phyloP scores from a whole-genome alignment of 2,113 vertebrate species.

The Macquaria australasica region DNA sequence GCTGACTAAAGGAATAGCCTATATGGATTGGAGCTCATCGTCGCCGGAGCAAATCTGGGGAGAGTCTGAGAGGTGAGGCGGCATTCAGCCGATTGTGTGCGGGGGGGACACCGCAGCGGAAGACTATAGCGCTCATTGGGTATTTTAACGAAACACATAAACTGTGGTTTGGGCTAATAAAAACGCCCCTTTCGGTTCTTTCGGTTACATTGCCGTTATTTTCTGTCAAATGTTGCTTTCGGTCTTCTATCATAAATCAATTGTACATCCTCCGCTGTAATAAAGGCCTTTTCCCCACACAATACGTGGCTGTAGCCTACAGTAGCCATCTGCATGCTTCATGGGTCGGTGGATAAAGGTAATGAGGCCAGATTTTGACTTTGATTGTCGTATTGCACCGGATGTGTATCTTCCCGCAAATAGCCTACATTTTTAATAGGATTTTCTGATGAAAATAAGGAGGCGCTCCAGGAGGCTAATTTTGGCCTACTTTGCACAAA shows the following conservation, averaged over 20 bases:
- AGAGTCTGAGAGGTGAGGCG: slow-evolving; percentile 78
- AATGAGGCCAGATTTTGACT: slow-evolving; percentile 32
- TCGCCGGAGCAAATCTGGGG: slow-evolving; percentile 77
- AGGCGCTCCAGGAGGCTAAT: not conserved
- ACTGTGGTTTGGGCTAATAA: not conserved
- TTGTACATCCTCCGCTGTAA: not conserved
- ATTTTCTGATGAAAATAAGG: not conserved
- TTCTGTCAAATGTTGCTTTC: not conserved
- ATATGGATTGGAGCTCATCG: slow-evolving; percentile 83
- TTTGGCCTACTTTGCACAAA: slow-evolving; percentile 38
- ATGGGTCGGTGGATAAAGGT: slow-evolving; percentile 12
- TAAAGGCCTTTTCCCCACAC: slow-evolving; percentile 40
- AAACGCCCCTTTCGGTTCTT: not conserved
- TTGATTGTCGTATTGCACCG: not conserved
- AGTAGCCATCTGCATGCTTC: slow-evolving; percentile 43
- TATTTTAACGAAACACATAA: slow-evolving; percentile 23
- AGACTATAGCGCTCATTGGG: slow-evolving; percentile 1
- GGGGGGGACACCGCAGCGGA: slow-evolving; percentile 28
- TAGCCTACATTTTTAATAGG: not conserved
- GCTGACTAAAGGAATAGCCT: slow-evolving; percentile 64
- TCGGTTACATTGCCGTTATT: not conserved
- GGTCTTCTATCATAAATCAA: not conserved
- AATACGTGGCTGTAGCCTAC: slow-evolving; percentile 11
- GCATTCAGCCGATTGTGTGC: slow-evolving; percentile 23
- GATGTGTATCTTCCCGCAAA: not conserved